Base-by-base conservation (phyloP, 2,797 vertebrate genomes). In the Poecilia velifera region DNA sequence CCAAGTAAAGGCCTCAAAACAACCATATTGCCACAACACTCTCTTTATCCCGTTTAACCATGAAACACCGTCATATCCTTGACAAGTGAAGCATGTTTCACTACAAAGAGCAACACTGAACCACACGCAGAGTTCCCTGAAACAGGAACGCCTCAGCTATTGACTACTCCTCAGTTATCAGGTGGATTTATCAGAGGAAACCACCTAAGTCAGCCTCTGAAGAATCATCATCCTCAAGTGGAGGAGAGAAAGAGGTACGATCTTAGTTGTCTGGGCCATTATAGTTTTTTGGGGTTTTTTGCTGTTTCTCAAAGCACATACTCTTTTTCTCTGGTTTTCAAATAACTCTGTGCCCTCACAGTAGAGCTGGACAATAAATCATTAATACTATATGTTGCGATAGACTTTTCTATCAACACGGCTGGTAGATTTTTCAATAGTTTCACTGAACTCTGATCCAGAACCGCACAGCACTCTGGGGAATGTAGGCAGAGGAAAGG, bases 1-100 rank as follows among this genome's bases (percentile, higher is more conserved):
- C 73, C 72, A 75, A 70, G 73, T 81, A 81, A 41, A 77, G 82
- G 85, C 83, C 87, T 85, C 77, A 28, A 86, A 79, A 78, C 79
- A 83, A 74, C 66, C 31, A 77, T 83, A 83, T 86, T 82, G 82
- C 87, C 88, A 87, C 84, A 84, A 85, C 78, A 71, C 76, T 66
- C 73, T 25, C 59, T 57, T 45, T 81, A 90, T 91, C 87, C 82
- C 86, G 86, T 92, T 90, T 87, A 91, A 82, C 77, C 86, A 74
- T 84, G 84, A 86, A 88, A 46, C 77, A 79, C 76, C 77, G 77
- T 80, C 39, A 72, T 84, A 82, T 86, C 53, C 64, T 68, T 75
- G 28, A 85, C 64, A 91, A 86, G 80, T 25, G 22, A 72, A 88
- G 47, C 25, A 9, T 49, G 85, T 84, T 72, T 78, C 76, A 66